Evolutionary conservation across 2,888 invertebrate genomes (phyloP).

Genomic region (Drosophila robusta): DNA sequence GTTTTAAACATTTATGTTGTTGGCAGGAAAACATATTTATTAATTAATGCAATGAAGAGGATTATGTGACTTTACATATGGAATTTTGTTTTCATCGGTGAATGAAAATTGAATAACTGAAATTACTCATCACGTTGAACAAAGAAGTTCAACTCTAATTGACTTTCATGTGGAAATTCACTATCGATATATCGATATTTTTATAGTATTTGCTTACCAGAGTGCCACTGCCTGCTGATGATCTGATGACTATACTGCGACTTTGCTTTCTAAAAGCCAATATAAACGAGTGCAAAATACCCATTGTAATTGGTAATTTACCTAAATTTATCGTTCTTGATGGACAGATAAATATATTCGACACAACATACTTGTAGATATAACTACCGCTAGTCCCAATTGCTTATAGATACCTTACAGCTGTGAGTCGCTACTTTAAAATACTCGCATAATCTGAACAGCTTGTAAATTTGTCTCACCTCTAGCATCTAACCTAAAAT

Average conservation of each 20-base stretch:
- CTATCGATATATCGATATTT: slow-evolving; percentile 36
- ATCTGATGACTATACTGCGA: background rate
- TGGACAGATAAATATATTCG: too few relatives aligned
- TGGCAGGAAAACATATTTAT: background rate
- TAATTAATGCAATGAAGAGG: background rate
- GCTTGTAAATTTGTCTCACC: background rate
- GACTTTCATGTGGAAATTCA: background rate
- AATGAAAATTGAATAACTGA: background rate
- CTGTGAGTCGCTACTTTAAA: slow-evolving; percentile 15
- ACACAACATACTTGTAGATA: too few relatives aligned
- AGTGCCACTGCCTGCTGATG: background rate
- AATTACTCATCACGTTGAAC: background rate
- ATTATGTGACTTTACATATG: too few relatives aligned
- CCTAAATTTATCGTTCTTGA: too few relatives aligned
- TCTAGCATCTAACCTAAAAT: slow-evolving; percentile 72
- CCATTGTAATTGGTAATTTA: too few relatives aligned
- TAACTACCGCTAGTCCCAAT: too few relatives aligned
- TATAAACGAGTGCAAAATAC: too few relatives aligned
- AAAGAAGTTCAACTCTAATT: background rate
- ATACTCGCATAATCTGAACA: slow-evolving; percentile 9
- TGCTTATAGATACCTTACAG: background rate
- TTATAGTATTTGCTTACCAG: background rate
- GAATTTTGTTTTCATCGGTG: too few relatives aligned
- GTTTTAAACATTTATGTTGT: too few relatives aligned
- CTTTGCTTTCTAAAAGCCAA: background rate